Conservation (phyloP, 2,888 invertebrate species). For the Eupithecia subumbrata region DNA sequence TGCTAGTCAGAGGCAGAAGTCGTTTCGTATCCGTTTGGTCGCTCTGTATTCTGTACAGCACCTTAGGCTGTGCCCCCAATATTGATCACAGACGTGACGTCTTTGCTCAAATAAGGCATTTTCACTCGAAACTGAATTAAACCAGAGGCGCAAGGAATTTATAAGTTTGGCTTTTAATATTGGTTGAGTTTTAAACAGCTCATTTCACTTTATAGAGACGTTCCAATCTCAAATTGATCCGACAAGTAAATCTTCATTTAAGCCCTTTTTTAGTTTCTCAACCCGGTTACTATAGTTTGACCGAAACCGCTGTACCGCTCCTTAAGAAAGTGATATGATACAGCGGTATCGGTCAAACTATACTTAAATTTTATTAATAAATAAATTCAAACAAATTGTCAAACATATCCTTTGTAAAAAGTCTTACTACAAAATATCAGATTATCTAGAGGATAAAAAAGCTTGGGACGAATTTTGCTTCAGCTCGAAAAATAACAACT, state of each 20-base stretch:
- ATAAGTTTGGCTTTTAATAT: background rate
- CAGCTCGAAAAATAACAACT: no score
- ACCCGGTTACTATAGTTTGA: background rate
- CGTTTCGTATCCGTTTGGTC: slow-evolving; percentile 60
- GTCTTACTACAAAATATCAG: no score
- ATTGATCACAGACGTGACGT: slow-evolving; percentile 71
- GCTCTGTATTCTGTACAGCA: slow-evolving; percentile 37
- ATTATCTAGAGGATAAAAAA: no score
- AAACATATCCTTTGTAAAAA: no score
- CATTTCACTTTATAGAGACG: background rate
- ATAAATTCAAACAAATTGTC: no score
- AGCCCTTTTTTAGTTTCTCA: background rate
- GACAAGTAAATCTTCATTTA: background rate
- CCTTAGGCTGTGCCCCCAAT: slow-evolving; percentile 64
- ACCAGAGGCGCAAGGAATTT: slow-evolving; percentile 50
- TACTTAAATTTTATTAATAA: no score
- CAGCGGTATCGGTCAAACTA: no score
- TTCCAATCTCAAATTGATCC: background rate
- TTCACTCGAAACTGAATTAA: slow-evolving; percentile 65
- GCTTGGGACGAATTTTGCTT: no score
- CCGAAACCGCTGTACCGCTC: no score
- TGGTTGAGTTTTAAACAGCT: background rate
- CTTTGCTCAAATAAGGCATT: slow-evolving; percentile 62
- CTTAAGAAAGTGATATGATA: no score
- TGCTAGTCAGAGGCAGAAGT: slow-evolving; percentile 16